Percentiles rank a stretch among this genome's conserved stretches.
Evolutionary conservation across 2,888 invertebrate species (phyloP).

Genomic region (Baccha elongata): DNA sequence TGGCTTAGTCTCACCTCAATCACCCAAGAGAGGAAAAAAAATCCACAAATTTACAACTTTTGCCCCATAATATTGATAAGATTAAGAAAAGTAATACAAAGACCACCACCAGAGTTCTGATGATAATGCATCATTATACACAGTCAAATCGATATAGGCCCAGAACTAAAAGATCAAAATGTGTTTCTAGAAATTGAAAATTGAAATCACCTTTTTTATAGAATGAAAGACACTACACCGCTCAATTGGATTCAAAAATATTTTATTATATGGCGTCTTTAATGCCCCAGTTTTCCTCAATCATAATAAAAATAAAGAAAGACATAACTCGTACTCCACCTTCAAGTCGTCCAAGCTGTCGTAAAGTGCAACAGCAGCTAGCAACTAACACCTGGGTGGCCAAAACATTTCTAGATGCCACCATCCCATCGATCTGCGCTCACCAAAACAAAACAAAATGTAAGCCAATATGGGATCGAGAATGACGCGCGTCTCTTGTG

Average conservation of each 20-base stretch:
- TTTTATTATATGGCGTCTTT: conserved; percentile 63
- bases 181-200: conserved; percentile 49
- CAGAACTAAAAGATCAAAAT: not conserved
- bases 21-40: conserved; percentile 27
- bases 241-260: conserved; percentile 60
- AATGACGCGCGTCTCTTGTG: conserved; percentile 51
- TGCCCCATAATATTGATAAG: conserved; percentile 55
- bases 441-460: conserved; percentile 25
- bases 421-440: conserved; percentile 32
- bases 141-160: conserved; percentile 4
- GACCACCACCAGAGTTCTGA: conserved; percentile 50
- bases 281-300: conserved; percentile 38
- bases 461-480: conserved; percentile 39
- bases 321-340: conserved; percentile 35
- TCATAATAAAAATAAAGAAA: not conserved
- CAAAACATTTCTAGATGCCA: conserved; percentile 35
- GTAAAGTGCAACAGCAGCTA: conserved; percentile 59
- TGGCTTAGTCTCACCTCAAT: conserved; percentile 54
- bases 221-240: conserved; percentile 20
- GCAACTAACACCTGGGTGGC: conserved; percentile 58
- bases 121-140: conserved; percentile 2
- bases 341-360: conserved; percentile 37
- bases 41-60: conserved; percentile 67
- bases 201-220: conserved; percentile 47
- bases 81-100: conserved; percentile 49